These are phyloP conservation scores for Hephaestus fuliginosus DNA, from an alignment of 2,797 vertebrate species.

Conservation along the genomic window DNA sequence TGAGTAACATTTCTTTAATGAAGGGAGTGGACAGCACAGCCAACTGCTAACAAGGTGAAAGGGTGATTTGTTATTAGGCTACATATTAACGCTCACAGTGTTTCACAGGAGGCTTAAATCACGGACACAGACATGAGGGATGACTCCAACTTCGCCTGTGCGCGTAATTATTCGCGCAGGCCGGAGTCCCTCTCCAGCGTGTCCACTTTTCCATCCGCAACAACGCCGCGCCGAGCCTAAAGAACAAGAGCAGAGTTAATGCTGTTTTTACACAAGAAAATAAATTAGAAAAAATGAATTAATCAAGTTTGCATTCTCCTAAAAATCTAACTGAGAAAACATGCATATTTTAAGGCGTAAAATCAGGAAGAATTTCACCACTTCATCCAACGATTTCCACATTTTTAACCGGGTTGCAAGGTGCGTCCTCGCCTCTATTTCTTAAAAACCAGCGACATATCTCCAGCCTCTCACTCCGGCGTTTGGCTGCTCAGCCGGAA, in stretches of 20 bases:
- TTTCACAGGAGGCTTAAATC: slow-evolving; percentile 71
- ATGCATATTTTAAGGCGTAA: slow-evolving; percentile 17
- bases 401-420: slow-evolving; percentile 10
- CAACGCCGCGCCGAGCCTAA: neutral
- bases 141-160: slow-evolving; percentile 54
- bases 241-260: neutral
- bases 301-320: neutral
- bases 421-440: slow-evolving; percentile 11
- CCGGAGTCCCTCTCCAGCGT: slow-evolving; percentile 43
- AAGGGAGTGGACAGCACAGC: slow-evolving; percentile 55
- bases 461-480: slow-evolving; percentile 38
- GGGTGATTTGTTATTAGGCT: slow-evolving; percentile 68
- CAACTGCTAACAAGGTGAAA: slow-evolving; percentile 71
- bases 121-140: slow-evolving; percentile 64
- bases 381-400: slow-evolving; percentile 29
- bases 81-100: slow-evolving; percentile 63
- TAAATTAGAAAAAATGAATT: neutral
- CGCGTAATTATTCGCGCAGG: slow-evolving; percentile 63
- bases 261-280: neutral
- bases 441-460: neutral
- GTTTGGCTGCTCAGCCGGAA: slow-evolving; percentile 51
- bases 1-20: slow-evolving; percentile 82
- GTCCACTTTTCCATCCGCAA: slow-evolving; percentile 1
- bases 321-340: neutral
- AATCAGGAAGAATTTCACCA: slow-evolving; percentile 37